Percentiles rank a stretch among this genome's conserved stretches.
Evolutionary conservation across 2,888 invertebrate genomes (phyloP).

Genomic region (Rapana venosa): DNA sequence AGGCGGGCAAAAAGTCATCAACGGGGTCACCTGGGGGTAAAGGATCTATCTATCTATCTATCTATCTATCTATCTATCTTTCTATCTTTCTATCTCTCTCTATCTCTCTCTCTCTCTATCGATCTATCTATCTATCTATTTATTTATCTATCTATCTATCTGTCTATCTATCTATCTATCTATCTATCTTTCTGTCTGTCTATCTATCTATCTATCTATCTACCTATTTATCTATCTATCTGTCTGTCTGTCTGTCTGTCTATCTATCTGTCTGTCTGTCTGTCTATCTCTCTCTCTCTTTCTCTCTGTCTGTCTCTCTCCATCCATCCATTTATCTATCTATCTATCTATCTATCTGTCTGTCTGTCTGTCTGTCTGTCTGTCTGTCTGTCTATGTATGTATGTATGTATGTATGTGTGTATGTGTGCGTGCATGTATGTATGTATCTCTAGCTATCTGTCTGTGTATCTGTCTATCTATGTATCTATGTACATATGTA

Average conservation of each 20-base stretch:
- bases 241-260: background rate
- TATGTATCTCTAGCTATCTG: slow-evolving; percentile 12
- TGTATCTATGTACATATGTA: background rate
- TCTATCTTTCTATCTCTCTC: background rate
- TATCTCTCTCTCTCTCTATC: background rate
- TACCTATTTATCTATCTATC: background rate
- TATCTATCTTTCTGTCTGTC: background rate
- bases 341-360: background rate
- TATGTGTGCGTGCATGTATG: slow-evolving; percentile 10
- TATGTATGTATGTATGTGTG: background rate
- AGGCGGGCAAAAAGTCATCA: too few species aligned
- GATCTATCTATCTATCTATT: too few species aligned
- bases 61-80: background rate
- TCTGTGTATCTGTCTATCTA: background rate
- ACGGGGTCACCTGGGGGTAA: too few species aligned
- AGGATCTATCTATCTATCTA: background rate
- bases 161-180: background rate
- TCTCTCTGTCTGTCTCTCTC: background rate
- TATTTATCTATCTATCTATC: background rate
- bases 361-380: background rate
- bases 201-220: background rate
- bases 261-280: background rate
- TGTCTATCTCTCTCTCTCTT: background rate
- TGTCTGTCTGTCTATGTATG: background rate
- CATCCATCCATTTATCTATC: background rate